These are phyloP conservation scores for Malthinus seriepunctatus DNA, from an alignment of 2,888 invertebrate genomes.

Conservation along the genomic window DNA sequence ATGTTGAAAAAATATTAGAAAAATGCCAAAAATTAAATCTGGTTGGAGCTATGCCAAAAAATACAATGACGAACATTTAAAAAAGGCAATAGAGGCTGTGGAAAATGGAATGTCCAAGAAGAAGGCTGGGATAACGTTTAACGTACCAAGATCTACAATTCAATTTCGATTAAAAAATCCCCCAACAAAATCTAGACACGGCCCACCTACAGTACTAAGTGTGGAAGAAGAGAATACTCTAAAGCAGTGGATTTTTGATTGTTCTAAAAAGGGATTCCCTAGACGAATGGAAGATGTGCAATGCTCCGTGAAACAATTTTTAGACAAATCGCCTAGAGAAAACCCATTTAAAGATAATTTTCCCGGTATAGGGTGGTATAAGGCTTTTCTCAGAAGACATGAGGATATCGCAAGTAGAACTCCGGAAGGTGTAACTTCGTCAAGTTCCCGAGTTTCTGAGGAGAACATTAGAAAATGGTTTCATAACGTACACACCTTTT, in stretches of 20 bases:
- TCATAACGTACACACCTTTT: too few relatives aligned
- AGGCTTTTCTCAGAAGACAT: constrained; percentile 37
- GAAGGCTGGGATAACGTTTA: not conserved
- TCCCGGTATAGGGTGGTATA: constrained; percentile 33
- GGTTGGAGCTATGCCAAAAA: not conserved
- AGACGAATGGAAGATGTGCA: constrained; percentile 21
- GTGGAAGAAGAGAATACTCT: constrained; percentile 16
- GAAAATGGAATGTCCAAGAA: not conserved
- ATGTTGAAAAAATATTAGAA: too few relatives aligned
- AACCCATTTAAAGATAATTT: constrained; percentile 29
- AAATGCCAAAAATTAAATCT: not conserved
- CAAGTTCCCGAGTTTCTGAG: constrained; percentile 19
- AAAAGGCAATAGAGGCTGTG: not conserved
- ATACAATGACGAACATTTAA: not conserved
- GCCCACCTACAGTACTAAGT: constrained; percentile 13
- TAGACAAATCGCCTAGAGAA: constrained; percentile 20
- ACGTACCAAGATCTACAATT: not conserved
- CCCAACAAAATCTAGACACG: constrained; percentile 1
- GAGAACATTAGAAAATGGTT: too few relatives aligned
- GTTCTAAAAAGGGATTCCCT: constrained; percentile 8
- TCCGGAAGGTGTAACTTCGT: constrained; percentile 37
- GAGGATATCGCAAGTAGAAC: constrained; percentile 29
- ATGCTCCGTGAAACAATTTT: constrained; percentile 19
- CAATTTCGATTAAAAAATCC: not conserved
- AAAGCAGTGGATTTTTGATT: constrained; percentile 1